Conservation (phyloP, 2,113 vertebrate genomes). For the Chlorocebus sabaeus region DNA sequence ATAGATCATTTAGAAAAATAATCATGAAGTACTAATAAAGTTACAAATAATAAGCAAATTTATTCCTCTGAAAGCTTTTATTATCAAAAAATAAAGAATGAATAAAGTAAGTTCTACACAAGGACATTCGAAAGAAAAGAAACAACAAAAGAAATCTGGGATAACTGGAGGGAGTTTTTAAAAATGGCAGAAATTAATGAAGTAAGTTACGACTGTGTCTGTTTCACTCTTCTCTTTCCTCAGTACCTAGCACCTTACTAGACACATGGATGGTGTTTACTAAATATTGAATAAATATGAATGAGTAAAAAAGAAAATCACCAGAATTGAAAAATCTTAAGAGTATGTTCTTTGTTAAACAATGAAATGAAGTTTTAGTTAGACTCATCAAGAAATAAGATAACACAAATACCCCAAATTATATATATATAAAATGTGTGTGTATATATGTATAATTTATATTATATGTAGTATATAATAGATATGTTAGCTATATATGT, state of each 20-base stretch:
- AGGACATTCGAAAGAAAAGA: constrained; percentile 1
- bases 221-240: not conserved
- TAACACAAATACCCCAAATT: not conserved
- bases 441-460: no score
- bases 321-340: not conserved
- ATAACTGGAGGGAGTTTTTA: not conserved
- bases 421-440: not conserved
- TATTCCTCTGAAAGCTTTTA: not conserved
- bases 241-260: not conserved
- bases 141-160: not conserved
- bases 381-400: not conserved
- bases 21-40: not conserved
- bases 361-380: not conserved
- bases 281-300: not conserved
- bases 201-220: not conserved
- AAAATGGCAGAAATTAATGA: not conserved
- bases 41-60: constrained; percentile 8
- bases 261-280: not conserved
- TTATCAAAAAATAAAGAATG: not conserved
- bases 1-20: constrained; percentile 23
- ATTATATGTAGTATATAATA: no score
- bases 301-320: not conserved
- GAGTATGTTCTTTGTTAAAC: not conserved
- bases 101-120: not conserved
- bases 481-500: no score